A percentile compares a stretch with the other conserved stretches of the same genome.
Evolutionary conservation across 2,888 invertebrate species (phyloP).

Genomic region (Drosophila phalerata): DNA sequence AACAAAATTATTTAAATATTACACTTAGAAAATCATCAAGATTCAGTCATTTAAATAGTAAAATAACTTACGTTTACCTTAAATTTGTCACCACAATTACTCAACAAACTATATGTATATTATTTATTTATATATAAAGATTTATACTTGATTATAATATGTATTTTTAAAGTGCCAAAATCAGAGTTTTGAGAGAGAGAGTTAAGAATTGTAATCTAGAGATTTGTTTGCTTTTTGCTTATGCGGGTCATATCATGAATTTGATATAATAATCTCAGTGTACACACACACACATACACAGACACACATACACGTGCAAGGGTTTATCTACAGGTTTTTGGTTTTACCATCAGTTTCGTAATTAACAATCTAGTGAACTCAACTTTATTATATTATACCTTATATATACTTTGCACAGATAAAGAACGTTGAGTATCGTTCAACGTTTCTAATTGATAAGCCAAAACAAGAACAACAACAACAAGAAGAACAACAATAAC

Average conservation of each 20-base stretch:
- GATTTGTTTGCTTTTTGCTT: constrained; percentile 62
- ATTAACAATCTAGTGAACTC: constrained; percentile 33
- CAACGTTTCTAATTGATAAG: constrained; percentile 44
- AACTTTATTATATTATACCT: background rate
- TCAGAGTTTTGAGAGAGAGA: background rate
- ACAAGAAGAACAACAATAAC: too few relatives aligned
- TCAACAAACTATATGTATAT: background rate
- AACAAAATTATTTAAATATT: too few relatives aligned
- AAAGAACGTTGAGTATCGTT: too few relatives aligned
- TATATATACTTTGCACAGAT: constrained; percentile 24
- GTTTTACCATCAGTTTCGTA: constrained; percentile 15
- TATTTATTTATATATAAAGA: background rate
- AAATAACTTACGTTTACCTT: too few relatives aligned
- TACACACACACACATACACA: constrained; percentile 21
- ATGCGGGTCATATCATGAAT: constrained; percentile 54
- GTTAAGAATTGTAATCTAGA: constrained; percentile 23
- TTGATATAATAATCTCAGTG: constrained; percentile 66
- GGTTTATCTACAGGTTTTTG: constrained; percentile 33
- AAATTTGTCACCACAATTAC: too few relatives aligned
- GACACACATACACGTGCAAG: constrained; percentile 23
- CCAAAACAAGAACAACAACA: constrained; percentile 1
- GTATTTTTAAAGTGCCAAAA: background rate
- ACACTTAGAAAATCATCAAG: too few relatives aligned
- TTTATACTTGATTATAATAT: background rate
- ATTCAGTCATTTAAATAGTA: too few relatives aligned